Percentiles rank a stretch among this genome's conserved stretches.
phyloP scores from a whole-genome alignment of 2,113 vertebrate genomes.

The Bubalus kerabau region DNA sequence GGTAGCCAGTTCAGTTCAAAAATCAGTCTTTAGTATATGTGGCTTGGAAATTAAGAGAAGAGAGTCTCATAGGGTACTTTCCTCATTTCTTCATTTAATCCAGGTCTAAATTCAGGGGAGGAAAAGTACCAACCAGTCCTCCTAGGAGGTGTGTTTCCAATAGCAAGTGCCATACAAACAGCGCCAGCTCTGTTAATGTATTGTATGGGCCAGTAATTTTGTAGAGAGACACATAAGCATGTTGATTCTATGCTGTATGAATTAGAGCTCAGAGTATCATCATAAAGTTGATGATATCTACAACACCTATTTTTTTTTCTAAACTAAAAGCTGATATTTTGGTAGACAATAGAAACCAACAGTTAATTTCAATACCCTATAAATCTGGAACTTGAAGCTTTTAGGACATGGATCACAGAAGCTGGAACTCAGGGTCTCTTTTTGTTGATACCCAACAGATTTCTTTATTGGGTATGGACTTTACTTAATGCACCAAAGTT shows the following conservation, averaged over 20 bases:
- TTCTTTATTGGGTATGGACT: not conserved
- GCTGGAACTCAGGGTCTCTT: not conserved
- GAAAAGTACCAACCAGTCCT: fast-evolving
- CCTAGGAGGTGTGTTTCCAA: not conserved
- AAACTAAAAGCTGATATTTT: not conserved
- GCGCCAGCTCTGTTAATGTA: not conserved
- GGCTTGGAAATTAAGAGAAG: not conserved
- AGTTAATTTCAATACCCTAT: not conserved
- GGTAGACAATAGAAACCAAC: too few relatives aligned
- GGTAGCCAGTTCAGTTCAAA: not conserved
- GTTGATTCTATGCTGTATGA: not conserved
- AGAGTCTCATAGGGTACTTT: not conserved
- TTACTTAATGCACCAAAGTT: not conserved
- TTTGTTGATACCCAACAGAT: not conserved
- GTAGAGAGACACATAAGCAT: not conserved
- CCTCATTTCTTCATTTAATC: not conserved
- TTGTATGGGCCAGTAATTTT: not conserved
- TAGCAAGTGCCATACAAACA: not conserved
- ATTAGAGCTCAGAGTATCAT: not conserved
- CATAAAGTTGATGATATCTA: not conserved
- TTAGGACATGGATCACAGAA: not conserved
- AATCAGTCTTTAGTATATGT: not conserved
- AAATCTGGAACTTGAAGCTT: not conserved
- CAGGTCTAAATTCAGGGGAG: not conserved
- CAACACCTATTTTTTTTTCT: not conserved